These are phyloP conservation scores for Gorsachius magnificus DNA, from an alignment of 2,797 vertebrate genomes.

Conservation along the genomic window DNA sequence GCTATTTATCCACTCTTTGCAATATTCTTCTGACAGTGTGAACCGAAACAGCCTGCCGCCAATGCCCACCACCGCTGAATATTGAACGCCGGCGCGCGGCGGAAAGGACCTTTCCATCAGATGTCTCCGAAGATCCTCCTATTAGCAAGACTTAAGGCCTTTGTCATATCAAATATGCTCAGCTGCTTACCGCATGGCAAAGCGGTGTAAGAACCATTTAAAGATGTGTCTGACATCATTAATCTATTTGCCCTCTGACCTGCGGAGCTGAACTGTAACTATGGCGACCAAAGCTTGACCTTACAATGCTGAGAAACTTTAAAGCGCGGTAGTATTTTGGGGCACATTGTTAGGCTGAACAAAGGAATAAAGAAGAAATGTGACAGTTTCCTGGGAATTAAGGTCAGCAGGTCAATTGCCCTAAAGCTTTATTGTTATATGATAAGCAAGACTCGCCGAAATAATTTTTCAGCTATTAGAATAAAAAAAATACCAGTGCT, in stretches of 20 bases:
- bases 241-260: slow-evolving; percentile 81
- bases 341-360: slow-evolving; percentile 78
- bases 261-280: slow-evolving; percentile 75
- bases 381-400: slow-evolving; percentile 85
- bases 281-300: slow-evolving; percentile 80
- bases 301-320: slow-evolving; percentile 78
- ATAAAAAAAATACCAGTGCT: slow-evolving; percentile 19
- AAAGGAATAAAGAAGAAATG: slow-evolving; percentile 80
- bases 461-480: slow-evolving; percentile 69
- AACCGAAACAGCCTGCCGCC: background rate
- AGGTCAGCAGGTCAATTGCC: slow-evolving; percentile 83
- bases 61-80: background rate
- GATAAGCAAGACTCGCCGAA: slow-evolving; percentile 72
- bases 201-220: slow-evolving; percentile 75
- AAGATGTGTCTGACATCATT: slow-evolving; percentile 81
- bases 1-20: slow-evolving; percentile 22
- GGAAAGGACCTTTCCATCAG: slow-evolving; percentile 57
- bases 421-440: slow-evolving; percentile 77
- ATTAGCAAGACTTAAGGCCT: slow-evolving; percentile 72
- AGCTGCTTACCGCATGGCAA: slow-evolving; percentile 73
- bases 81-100: background rate
- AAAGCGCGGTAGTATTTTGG: slow-evolving; percentile 76
- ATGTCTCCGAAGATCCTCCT: slow-evolving; percentile 59
- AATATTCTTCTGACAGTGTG: background rate
- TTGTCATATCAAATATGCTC: slow-evolving; percentile 77